These are phyloP conservation scores for Physeter macrocephalus DNA, from an alignment of 2,113 vertebrate genomes.

Conservation along the genomic window DNA sequence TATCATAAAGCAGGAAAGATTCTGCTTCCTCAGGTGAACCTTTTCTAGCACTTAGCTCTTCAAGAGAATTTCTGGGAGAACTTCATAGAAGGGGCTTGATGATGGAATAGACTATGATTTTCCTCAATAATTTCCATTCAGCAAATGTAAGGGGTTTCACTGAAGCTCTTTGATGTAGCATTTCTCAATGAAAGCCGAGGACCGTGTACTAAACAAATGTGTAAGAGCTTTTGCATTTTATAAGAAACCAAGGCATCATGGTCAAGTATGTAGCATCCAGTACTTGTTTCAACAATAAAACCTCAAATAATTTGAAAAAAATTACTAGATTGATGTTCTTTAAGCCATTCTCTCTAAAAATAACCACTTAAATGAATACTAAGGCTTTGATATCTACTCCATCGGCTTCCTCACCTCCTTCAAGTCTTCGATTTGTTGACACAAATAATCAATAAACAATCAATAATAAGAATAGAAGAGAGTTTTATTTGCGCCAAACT, in stretches of 20 bases:
- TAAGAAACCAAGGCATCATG: neutral
- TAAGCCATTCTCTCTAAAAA: neutral
- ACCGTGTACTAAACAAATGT: neutral
- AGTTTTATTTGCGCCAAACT: neutral
- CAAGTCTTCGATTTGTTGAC: neutral
- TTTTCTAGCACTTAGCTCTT: neutral
- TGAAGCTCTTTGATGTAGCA: neutral
- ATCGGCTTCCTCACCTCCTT: neutral
- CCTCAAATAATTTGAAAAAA: neutral
- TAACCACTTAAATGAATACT: neutral
- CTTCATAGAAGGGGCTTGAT: neutral
- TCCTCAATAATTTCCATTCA: neutral
- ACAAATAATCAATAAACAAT: neutral
- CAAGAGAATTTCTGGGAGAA: neutral
- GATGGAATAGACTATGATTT: neutral
- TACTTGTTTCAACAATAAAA: slow-evolving; percentile 18
- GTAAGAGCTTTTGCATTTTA: neutral
- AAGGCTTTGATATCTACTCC: neutral
- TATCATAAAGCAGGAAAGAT: neutral
- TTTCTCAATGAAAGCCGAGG: neutral
- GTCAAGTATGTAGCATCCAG: neutral
- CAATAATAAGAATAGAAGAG: neutral
- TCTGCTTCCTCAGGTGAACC: neutral
- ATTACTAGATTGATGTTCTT: neutral
- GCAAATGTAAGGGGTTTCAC: neutral